Evolutionary conservation across 1,140 invertebrate species (phyloP).

Genomic region (Drosophila arawakana): DNA sequence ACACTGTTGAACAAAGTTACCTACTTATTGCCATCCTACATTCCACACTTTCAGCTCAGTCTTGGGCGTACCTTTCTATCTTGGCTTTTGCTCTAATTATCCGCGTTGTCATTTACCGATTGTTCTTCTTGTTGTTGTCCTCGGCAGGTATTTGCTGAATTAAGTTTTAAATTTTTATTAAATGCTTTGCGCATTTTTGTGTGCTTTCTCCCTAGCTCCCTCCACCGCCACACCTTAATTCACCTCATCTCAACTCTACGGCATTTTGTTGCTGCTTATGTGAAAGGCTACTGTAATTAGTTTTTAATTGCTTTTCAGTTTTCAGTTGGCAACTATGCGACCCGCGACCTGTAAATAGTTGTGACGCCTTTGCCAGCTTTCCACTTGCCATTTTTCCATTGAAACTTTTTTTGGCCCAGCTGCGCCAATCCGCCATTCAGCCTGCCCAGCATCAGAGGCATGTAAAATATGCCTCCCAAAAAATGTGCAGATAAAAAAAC

Average conservation of each 20-base stretch:
- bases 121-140: conserved; percentile 33
- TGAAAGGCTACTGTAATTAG: conserved; percentile 69
- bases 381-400: conserved; percentile 31
- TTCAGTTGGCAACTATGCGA: conserved; percentile 64
- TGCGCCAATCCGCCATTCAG: conserved; percentile 60
- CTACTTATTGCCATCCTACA: neutral
- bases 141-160: conserved; percentile 71
- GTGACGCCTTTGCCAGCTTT: conserved; percentile 33
- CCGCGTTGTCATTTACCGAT: conserved; percentile 59
- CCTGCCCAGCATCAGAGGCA: conserved; percentile 30
- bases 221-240: neutral
- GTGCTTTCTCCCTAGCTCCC: neutral
- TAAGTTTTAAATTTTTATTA: conserved; percentile 83
- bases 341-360: conserved; percentile 59
- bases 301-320: conserved; percentile 72
- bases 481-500: conserved; percentile 9
- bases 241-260: conserved; percentile 4
- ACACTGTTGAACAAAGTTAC: conserved; percentile 63
- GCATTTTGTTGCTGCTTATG: conserved; percentile 25
- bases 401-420: conserved; percentile 38
- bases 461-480: conserved; percentile 41
- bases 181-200: conserved; percentile 74
- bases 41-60: conserved; percentile 10
- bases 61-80: conserved; percentile 18
- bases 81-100: conserved; percentile 65